Conservation (phyloP, 2,888 invertebrate species). For the Drosophila mimica region DNA sequence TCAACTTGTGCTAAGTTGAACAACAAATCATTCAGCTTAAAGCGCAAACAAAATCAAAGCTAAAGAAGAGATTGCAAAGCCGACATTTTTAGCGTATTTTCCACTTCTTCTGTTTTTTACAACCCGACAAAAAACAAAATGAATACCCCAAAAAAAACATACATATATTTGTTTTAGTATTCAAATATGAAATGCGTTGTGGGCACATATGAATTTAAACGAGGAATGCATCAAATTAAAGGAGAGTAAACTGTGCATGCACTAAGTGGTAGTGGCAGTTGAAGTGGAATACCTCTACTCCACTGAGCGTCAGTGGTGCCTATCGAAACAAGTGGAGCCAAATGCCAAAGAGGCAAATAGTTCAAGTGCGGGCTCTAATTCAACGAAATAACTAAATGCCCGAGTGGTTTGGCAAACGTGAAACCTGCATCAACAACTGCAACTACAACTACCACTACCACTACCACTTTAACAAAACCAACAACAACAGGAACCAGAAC, state of each 20-base stretch:
- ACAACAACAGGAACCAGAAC: constrained; percentile 19
- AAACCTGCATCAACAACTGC: constrained; percentile 16
- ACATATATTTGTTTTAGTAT: constrained; percentile 5
- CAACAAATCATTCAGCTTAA: constrained; percentile 79
- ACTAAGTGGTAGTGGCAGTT: constrained; percentile 8
- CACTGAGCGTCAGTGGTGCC: constrained; percentile 27
- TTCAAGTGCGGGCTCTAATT: constrained; percentile 67
- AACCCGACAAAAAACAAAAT: constrained; percentile 3
- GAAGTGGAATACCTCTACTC: neutral
- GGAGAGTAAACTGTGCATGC: constrained; percentile 60
- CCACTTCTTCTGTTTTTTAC: constrained; percentile 10
- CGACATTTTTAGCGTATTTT: constrained; percentile 51
- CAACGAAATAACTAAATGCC: constrained; percentile 77
- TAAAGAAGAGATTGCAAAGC: constrained; percentile 55
- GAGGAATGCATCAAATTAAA: constrained; percentile 53
- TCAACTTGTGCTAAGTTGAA: constrained; percentile 78
- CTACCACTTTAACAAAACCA: constrained; percentile 11
- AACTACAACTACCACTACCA: neutral
- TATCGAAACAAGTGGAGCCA: constrained; percentile 60
- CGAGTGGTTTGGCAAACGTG: constrained; percentile 47
- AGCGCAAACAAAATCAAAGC: constrained; percentile 74
- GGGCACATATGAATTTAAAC: constrained; percentile 40
- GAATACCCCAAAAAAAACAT: constrained; percentile 3
- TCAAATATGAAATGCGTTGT: constrained; percentile 33
- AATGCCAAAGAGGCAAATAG: constrained; percentile 61